Evolutionary conservation across 2,113 vertebrate species (phyloP).

Genomic region (Chloropsis hardwickii): DNA sequence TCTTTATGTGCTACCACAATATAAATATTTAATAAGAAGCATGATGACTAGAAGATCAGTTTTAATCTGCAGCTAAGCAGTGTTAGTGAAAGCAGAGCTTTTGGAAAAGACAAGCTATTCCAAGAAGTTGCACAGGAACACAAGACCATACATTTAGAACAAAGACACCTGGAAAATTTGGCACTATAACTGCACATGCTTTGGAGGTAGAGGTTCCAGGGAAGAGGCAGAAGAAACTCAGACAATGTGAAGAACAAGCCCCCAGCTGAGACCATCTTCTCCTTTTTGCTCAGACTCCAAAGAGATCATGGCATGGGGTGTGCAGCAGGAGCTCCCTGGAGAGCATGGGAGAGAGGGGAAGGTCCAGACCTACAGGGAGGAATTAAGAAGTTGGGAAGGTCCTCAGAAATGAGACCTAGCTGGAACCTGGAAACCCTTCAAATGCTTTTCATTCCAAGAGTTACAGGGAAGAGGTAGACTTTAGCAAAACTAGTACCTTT

Average conservation of each 20-base stretch:
- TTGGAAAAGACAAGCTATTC: background rate
- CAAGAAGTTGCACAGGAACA: background rate
- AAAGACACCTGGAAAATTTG: background rate
- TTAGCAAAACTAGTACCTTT: background rate
- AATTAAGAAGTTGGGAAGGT: background rate
- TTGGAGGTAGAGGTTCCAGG: background rate
- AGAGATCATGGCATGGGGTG: background rate
- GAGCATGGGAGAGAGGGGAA: background rate
- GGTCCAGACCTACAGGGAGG: accelerated
- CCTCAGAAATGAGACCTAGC: background rate
- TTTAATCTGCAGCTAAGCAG: conserved; percentile 29
- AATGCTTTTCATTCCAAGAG: background rate
- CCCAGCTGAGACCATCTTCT: background rate
- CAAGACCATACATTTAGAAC: background rate
- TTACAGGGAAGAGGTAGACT: background rate
- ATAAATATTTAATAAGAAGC: conserved; percentile 42
- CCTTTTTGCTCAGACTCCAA: background rate
- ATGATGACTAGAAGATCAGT: background rate
- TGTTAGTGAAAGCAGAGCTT: background rate
- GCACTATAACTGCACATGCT: background rate
- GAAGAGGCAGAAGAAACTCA: background rate
- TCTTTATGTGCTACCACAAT: background rate
- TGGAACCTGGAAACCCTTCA: background rate
- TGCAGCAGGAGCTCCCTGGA: background rate
- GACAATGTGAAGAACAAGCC: background rate